phyloP scores from a whole-genome alignment of 2,797 vertebrate species.

The Neostethus bicornis region DNA sequence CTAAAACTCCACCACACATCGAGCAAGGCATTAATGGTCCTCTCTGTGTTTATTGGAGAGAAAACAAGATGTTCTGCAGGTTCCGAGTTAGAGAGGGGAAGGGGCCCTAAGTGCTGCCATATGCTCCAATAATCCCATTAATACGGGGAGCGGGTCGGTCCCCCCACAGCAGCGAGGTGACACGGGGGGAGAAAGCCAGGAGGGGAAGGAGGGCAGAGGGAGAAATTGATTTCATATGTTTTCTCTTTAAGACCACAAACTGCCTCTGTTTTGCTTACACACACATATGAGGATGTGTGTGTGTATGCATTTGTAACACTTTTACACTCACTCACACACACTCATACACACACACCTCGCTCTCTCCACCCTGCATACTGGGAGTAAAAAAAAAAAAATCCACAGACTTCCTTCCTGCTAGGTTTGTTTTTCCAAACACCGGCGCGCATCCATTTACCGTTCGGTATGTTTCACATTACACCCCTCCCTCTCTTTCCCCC shows the following conservation, averaged over 20 bases:
- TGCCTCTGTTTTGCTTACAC: background rate
- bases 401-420: background rate
- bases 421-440: conserved; percentile 73
- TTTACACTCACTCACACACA: too few species aligned
- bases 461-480: conserved; percentile 62
- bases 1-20: too few species aligned
- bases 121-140: conserved; percentile 81
- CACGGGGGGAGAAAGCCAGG: conserved; percentile 62
- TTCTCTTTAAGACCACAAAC: conserved; percentile 51
- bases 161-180: conserved; percentile 74
- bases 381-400: conserved; percentile 68
- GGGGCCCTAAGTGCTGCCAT: conserved; percentile 78
- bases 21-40: conserved; percentile 16
- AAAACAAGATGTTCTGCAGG: conserved; percentile 58
- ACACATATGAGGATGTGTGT: too few species aligned
- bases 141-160: conserved; percentile 72
- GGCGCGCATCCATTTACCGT: conserved; percentile 60
- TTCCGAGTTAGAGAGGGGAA: conserved; percentile 46
- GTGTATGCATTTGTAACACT: too few species aligned
- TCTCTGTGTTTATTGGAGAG: conserved; percentile 35
- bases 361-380: conserved; percentile 61
- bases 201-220: conserved; percentile 31
- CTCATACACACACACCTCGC: conserved; percentile 23
- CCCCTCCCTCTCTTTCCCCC: conserved; percentile 23
- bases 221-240: conserved; percentile 82